Conservation (phyloP, 1,140 invertebrate species). For the Drosophila insularis region DNA sequence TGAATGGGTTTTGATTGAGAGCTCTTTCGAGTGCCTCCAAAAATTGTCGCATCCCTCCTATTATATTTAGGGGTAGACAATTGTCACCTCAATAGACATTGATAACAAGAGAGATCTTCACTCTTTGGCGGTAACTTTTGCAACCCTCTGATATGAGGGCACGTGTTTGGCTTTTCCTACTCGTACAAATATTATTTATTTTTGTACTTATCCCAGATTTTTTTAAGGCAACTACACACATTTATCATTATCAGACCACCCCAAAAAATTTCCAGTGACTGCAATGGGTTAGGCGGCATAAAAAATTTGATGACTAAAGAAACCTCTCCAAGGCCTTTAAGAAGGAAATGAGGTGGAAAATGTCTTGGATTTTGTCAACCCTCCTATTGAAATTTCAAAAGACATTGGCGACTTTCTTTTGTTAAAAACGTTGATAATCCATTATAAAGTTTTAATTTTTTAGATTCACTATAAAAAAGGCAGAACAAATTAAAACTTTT, state of each 20-base stretch:
- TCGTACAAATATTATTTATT: conserved; percentile 38
- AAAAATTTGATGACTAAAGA: neutral
- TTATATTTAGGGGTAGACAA: conserved; percentile 10
- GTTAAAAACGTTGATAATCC: too few species aligned
- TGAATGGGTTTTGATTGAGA: conserved; percentile 53
- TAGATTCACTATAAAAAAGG: too few species aligned
- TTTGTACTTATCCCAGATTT: conserved; percentile 17
- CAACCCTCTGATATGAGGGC: conserved; percentile 43
- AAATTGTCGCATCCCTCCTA: conserved; percentile 11
- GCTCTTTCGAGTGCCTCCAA: conserved; percentile 23
- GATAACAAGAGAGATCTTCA: conserved; percentile 20
- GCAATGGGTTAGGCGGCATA: neutral
- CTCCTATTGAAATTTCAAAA: too few species aligned
- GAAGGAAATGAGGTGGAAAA: neutral
- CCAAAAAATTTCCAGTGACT: neutral
- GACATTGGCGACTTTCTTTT: too few species aligned
- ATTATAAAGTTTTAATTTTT: too few species aligned
- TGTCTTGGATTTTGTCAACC: neutral
- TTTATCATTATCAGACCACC: neutral
- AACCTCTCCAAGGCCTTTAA: neutral
- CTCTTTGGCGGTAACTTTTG: conserved; percentile 44
- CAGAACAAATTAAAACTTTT: too few species aligned
- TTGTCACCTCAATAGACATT: conserved; percentile 28
- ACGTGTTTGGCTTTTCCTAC: conserved; percentile 49
- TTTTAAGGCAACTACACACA: neutral